Evolutionary conservation across 2,113 vertebrate species (phyloP), one percentile per base, ranked within the genome.

Genomic region (Heloderma charlesbogerti): DNA sequence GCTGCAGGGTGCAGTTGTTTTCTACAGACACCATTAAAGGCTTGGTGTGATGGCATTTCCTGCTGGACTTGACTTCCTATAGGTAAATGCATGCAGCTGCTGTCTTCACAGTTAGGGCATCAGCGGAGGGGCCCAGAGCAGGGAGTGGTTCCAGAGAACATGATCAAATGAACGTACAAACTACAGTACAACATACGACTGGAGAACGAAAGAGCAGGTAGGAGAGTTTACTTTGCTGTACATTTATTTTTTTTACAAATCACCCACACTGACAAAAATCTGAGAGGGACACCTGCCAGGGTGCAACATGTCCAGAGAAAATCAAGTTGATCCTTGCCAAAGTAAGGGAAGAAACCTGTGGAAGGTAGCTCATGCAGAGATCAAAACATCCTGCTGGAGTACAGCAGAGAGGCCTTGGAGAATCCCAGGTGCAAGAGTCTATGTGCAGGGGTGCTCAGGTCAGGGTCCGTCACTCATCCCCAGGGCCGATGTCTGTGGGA

Each of bases 271-370:
- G 92, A 90, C 27, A 22, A 87, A 37, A 75, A 96, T 86, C 48
- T 71, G 87, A 95, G 91, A 95, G 89, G 95, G 96, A 97, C 98
- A 98, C 97, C 97, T 98, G 97, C 95, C 95, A 96, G 94, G 92
- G 92, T 95, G 90, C 91, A 94, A 96, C 92, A 95, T 88, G 90
- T 93, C 93, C 95, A 96, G 95, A 93, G 94, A 87, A 95, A 95
- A 96, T 94, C 93, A 83, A 87, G 94, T 91, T 96, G 95, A 96
- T 97, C 95, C 95, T 93, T 57, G 93, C 84, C 80, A 91, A 96
- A 96, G 93, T 94, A 89, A 0, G 0, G 22, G 91, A 90, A 63
- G 54, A 88, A 83, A 89, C 90, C 57, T 0, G 88, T 84, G 89
- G 94, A 92, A 92, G 84, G 74, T 48, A 67, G 54, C 84, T 54